Evolutionary conservation across 2,797 vertebrate genomes (phyloP).

Genomic region (Anniella stebbinsi): DNA sequence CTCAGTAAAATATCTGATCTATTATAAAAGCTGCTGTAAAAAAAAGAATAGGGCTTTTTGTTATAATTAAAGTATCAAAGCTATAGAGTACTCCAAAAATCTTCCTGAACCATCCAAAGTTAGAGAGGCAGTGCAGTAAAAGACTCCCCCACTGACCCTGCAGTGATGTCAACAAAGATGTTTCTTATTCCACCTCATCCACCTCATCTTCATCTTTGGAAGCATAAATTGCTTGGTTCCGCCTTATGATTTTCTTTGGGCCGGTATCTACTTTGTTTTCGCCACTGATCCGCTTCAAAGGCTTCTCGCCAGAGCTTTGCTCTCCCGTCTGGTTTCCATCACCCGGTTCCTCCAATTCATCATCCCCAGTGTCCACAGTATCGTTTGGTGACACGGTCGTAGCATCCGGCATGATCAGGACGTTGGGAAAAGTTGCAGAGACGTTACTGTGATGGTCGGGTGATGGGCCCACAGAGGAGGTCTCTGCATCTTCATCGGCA

Average conservation of each 20-base stretch:
- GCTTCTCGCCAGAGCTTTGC: constrained; percentile 60
- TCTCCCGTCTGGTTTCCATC: constrained; percentile 62
- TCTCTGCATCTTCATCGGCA: constrained; percentile 82
- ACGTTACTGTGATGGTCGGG: constrained; percentile 78
- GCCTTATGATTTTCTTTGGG: constrained; percentile 90
- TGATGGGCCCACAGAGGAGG: constrained; percentile 73
- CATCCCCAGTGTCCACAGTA: constrained; percentile 64
- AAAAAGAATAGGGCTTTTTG: not conserved
- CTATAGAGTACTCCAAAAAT: not conserved
- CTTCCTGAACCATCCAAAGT: not conserved
- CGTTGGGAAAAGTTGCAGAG: constrained; percentile 80
- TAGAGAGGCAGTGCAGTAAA: not conserved
- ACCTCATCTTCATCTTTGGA: constrained; percentile 83
- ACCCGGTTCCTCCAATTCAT: constrained; percentile 67
- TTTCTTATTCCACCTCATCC: constrained; percentile 67
- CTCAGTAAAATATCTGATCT: not conserved
- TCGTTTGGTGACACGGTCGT: constrained; percentile 82
- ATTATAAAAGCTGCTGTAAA: not conserved
- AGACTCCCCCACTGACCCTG: not conserved
- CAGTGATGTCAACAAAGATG: not conserved
- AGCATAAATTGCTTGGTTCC: constrained; percentile 94
- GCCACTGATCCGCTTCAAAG: constrained; percentile 86
- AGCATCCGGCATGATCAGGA: constrained; percentile 79
- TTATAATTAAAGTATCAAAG: not conserved
- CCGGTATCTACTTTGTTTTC: constrained; percentile 73